Conservation (phyloP, 2,113 vertebrate species). For the Chlamydotis undulata region DNA sequence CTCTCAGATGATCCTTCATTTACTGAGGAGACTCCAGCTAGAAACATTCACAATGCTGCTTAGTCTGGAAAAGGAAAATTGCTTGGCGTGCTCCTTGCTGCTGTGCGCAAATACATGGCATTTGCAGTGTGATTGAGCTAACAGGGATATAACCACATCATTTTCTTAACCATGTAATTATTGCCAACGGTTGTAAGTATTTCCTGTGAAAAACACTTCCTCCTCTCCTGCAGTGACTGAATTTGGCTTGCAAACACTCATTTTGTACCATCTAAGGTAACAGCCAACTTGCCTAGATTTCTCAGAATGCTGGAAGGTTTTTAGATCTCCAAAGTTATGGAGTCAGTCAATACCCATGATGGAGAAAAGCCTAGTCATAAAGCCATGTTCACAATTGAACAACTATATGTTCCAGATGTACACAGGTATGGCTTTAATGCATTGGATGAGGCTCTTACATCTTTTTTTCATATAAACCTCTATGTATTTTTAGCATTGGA, state of each 20-base stretch:
- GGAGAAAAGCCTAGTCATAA: background rate
- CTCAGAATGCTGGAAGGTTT: background rate
- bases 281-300: background rate
- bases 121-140: constrained; percentile 37
- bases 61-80: background rate
- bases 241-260: background rate
- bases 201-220: constrained; percentile 1
- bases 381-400: background rate
- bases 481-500: background rate
- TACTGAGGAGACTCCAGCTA: background rate
- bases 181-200: background rate
- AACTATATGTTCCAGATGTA: background rate
- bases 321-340: background rate
- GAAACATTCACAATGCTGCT: background rate
- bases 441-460: background rate
- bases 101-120: background rate
- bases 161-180: background rate
- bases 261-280: background rate
- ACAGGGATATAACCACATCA: background rate
- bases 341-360: background rate
- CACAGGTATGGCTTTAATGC: background rate
- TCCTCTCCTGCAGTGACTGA: background rate
- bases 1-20: background rate
- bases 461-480: background rate
- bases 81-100: constrained; percentile 1